These are phyloP conservation scores for Porites lobata DNA, from an alignment of 92 coral and sea anemone genomes.

Conservation along the genomic window DNA sequence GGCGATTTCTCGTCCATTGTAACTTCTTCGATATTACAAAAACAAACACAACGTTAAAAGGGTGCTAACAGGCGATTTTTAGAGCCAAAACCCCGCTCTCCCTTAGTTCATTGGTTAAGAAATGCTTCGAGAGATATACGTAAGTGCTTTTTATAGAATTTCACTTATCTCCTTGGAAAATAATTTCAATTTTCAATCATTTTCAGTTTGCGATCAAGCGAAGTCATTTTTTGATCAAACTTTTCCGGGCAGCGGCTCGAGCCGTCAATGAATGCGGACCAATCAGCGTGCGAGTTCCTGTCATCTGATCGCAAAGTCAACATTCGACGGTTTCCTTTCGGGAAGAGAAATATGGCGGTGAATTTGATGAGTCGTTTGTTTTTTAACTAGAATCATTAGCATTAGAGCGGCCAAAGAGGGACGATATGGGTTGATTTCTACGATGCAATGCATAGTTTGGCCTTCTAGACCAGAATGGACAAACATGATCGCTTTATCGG, in stretches of 20 bases:
- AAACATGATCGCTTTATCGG: slow-evolving; percentile 77
- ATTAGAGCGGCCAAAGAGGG: slow-evolving; percentile 23
- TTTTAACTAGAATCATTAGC: slow-evolving; percentile 48
- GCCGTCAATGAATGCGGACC: slow-evolving; percentile 21
- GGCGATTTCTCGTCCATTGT: slow-evolving; percentile 14
- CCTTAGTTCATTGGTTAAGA: background rate
- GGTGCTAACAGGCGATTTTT: slow-evolving; percentile 35
- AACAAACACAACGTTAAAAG: slow-evolving; percentile 31
- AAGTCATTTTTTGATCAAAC: slow-evolving; percentile 25
- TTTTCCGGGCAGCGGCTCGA: slow-evolving; percentile 7
- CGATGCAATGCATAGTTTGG: slow-evolving; percentile 50
- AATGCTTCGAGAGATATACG: background rate
- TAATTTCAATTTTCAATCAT: background rate
- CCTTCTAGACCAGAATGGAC: slow-evolving; percentile 67
- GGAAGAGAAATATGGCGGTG: slow-evolving; percentile 61
- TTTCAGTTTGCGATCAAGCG: background rate
- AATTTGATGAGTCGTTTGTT: slow-evolving; percentile 45
- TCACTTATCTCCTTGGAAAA: background rate
- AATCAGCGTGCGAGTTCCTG: slow-evolving; percentile 30
- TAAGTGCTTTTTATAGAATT: background rate
- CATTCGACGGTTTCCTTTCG: slow-evolving; percentile 36
- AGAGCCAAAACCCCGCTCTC: background rate
- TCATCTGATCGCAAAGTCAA: slow-evolving; percentile 67
- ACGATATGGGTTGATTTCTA: slow-evolving; percentile 71
- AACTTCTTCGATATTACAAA: slow-evolving; percentile 7